Evolutionary conservation across 2,797 vertebrate genomes (phyloP).

Genomic region (Erethizon dorsatum): DNA sequence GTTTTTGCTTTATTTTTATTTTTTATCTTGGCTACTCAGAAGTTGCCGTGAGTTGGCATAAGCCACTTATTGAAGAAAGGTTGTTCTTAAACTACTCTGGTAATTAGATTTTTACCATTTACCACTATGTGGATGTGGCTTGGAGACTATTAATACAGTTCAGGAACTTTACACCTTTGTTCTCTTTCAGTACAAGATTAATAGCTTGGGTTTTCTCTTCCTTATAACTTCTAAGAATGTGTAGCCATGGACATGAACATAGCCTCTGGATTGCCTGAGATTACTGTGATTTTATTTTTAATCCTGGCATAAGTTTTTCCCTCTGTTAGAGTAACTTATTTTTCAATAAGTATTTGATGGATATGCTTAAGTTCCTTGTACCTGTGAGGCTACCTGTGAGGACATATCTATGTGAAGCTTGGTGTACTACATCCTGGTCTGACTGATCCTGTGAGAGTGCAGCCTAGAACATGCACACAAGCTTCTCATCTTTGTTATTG

Average conservation of each 20-base stretch:
- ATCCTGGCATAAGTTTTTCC: not conserved
- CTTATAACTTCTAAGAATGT: not conserved
- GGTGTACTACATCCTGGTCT: not conserved
- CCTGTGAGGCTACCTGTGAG: not conserved
- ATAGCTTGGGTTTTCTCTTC: not conserved
- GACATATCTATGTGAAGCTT: not conserved
- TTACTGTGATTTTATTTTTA: not conserved
- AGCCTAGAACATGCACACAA: not conserved
- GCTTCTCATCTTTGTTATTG: not conserved
- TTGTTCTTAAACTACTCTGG: not conserved
- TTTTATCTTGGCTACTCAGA: not conserved
- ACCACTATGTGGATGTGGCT: not conserved
- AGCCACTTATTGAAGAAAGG: not conserved
- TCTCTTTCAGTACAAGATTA: not conserved
- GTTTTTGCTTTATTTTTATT: not conserved
- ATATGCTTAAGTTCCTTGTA: not conserved
- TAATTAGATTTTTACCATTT: constrained; percentile 1
- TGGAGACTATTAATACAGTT: not conserved
- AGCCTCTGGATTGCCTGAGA: not conserved
- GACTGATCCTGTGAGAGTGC: not conserved
- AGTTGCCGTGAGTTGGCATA: not conserved
- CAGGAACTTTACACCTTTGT: not conserved
- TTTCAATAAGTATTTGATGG: not conserved
- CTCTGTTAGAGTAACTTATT: not conserved
- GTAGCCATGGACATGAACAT: not conserved